Percentiles rank a stretch among this genome's conserved stretches.
phyloP scores from a whole-genome alignment of 2,888 invertebrate genomes.

The Phorcus lineatus region DNA sequence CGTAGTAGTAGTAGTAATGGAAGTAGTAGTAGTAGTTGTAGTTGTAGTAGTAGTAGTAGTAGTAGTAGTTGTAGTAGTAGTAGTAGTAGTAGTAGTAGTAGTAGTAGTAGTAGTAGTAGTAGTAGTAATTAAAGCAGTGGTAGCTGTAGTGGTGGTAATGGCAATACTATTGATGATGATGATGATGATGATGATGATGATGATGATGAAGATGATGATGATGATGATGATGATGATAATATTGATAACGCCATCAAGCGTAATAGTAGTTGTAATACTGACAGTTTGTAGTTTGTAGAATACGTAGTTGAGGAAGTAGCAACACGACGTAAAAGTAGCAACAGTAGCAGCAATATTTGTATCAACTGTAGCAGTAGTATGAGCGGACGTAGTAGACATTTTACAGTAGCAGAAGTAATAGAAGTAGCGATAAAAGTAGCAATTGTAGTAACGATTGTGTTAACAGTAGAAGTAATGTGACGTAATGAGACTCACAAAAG shows the following conservation, averaged over 20 bases:
- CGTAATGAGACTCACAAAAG: too few relatives aligned
- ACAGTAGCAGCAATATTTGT: conserved; percentile 35
- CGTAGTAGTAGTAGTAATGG: conserved; percentile 22
- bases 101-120: conserved; percentile 42
- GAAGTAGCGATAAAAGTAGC: conserved; percentile 33
- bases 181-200: too few relatives aligned
- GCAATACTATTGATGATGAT: too few relatives aligned
- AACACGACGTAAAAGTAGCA: too few relatives aligned
- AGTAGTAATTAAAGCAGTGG: conserved; percentile 28
- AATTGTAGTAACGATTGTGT: neutral
- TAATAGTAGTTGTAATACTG: conserved; percentile 41
- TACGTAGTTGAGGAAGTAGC: conserved; percentile 34
- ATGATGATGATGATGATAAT: too few relatives aligned
- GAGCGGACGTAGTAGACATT: conserved; percentile 19
- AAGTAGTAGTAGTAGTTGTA: conserved; percentile 33
- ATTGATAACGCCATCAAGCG: too few relatives aligned
- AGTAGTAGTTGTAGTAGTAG: conserved; percentile 31
- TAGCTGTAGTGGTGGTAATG: conserved; percentile 38
- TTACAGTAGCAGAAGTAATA: conserved; percentile 27
- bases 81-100: conserved; percentile 44
- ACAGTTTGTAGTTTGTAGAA: conserved; percentile 38
- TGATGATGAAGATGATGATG: too few relatives aligned
- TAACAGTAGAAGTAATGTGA: neutral
- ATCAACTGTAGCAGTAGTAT: conserved; percentile 39
- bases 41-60: conserved; percentile 36